Percentiles rank a stretch among this genome's conserved stretches.
phyloP scores from a whole-genome alignment of 2,888 invertebrate genomes.

The Thecocarcelia acutangulata region DNA sequence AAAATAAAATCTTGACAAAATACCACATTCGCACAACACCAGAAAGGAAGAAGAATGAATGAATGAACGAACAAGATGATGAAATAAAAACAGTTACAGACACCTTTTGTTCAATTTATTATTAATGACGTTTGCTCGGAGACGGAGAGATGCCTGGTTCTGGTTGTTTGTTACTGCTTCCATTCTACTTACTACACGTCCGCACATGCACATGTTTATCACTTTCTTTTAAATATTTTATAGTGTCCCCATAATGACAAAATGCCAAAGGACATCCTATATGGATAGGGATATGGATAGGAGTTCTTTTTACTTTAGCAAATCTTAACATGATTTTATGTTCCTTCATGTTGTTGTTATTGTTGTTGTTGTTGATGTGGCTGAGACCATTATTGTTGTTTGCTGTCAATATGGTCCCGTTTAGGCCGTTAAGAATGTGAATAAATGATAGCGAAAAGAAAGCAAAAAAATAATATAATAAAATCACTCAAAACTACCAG shows the following conservation, averaged over 20 bases:
- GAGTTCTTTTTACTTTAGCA: constrained; percentile 41
- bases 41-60: constrained; percentile 14
- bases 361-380: constrained; percentile 13
- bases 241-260: constrained; percentile 59
- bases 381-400: constrained; percentile 19
- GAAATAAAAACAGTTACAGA: constrained; percentile 58
- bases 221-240: constrained; percentile 54
- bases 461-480: constrained; percentile 40
- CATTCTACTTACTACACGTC: neutral
- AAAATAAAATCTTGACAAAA: constrained; percentile 64
- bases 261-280: constrained; percentile 58
- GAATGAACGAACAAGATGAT: constrained; percentile 40
- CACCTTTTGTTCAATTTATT: constrained; percentile 65
- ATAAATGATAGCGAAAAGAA: constrained; percentile 60
- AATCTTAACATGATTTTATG: constrained; percentile 45
- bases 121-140: constrained; percentile 49
- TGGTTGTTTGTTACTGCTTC: constrained; percentile 51
- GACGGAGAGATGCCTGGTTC: constrained; percentile 13
- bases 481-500: constrained; percentile 13
- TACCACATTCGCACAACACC: constrained; percentile 54
- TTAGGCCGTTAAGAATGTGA: constrained; percentile 61
- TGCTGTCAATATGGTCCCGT: constrained; percentile 61
- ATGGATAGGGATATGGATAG: constrained; percentile 25
- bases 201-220: constrained; percentile 23
- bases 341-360: constrained; percentile 6